These are phyloP conservation scores for Sesia bembeciformis DNA, from an alignment of 2,888 invertebrate genomes.

Conservation along the genomic window DNA sequence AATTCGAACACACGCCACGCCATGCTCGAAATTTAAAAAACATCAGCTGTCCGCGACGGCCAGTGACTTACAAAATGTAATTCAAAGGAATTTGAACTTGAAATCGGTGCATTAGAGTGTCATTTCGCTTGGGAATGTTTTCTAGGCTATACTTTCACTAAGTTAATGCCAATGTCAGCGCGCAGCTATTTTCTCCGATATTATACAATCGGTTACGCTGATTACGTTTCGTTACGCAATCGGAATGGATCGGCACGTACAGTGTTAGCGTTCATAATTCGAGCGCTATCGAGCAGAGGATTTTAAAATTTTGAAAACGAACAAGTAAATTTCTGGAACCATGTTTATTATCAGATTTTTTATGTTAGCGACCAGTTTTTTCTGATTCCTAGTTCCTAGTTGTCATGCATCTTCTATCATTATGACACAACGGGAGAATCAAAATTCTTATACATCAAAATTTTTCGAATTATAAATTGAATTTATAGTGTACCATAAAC, in stretches of 20 bases:
- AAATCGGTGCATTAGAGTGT: conserved; percentile 1
- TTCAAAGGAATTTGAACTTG: conserved; percentile 12
- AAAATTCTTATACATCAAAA: no score
- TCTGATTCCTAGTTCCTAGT: no score
- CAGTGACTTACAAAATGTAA: conserved; percentile 12
- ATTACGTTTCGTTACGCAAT: conserved; percentile 33
- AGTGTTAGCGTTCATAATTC: neutral
- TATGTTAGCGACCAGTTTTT: no score
- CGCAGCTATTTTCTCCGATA: conserved; percentile 43
- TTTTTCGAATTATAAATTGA: no score
- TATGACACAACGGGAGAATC: no score
- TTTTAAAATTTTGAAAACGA: no score
- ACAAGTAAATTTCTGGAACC: no score
- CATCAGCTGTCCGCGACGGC: conserved; percentile 27
- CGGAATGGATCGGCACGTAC: conserved; percentile 3
- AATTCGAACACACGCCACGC: neutral
- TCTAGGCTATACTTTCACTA: conserved; percentile 47
- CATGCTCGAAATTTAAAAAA: conserved; percentile 22
- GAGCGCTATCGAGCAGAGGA: no score
- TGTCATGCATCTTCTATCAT: no score
- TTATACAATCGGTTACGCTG: conserved; percentile 41
- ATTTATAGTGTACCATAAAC: no score
- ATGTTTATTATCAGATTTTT: no score
- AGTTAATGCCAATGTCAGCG: conserved; percentile 63
- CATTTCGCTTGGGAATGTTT: conserved; percentile 4